phyloP scores from a whole-genome alignment of 1,140 invertebrate genomes.

The Copidosoma floridanum region DNA sequence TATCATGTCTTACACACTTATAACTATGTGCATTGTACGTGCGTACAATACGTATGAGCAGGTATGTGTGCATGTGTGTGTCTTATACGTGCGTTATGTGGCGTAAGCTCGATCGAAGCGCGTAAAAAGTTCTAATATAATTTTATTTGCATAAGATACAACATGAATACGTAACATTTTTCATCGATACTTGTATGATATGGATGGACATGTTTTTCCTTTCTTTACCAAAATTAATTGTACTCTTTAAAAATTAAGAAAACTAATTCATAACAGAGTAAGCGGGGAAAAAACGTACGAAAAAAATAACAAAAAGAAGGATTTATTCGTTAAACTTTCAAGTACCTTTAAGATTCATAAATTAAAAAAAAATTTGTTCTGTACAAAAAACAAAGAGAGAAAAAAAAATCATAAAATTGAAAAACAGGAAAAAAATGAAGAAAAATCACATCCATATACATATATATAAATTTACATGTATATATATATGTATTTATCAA shows the following conservation, averaged over 20 bases:
- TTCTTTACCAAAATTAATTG: not conserved
- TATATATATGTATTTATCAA: too few relatives aligned
- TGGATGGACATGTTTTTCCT: not conserved
- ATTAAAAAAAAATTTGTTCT: not conserved
- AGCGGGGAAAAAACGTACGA: not conserved
- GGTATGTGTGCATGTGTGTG: too few relatives aligned
- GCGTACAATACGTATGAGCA: too few relatives aligned
- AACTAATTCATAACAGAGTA: too few relatives aligned
- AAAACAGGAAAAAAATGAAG: too few relatives aligned
- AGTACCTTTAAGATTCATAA: conserved; percentile 10
- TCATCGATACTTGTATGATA: conserved; percentile 1
- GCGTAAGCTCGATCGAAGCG: not conserved
- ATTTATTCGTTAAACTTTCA: not conserved
- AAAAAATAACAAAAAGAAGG: not conserved
- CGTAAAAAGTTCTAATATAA: not conserved
- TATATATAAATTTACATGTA: conserved; percentile 1
- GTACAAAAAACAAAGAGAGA: not conserved
- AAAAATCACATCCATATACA: not conserved
- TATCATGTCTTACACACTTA: not conserved
- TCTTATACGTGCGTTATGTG: too few relatives aligned
- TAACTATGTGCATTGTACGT: too few relatives aligned
- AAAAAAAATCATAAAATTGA: too few relatives aligned
- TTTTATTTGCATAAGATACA: not conserved
- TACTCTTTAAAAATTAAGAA: too few relatives aligned
- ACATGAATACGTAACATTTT: conserved; percentile 1